Conservation (phyloP, 2,888 invertebrate genomes). For the Melanostoma mellinum region DNA sequence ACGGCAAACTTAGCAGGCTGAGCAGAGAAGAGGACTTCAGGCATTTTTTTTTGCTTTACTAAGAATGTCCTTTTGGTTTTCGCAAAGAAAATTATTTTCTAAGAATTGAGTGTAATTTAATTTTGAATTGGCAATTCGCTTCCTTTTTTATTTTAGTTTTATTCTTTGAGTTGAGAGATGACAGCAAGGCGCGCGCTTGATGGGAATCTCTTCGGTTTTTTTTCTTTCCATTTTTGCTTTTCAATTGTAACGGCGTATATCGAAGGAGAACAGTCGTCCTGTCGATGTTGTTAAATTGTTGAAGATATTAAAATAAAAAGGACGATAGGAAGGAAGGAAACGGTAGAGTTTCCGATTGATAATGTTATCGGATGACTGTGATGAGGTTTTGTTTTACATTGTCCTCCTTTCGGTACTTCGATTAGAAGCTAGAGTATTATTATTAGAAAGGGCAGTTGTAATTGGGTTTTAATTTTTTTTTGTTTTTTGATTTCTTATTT, state of each 20-base stretch:
- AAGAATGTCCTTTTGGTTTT: slow-evolving; percentile 48
- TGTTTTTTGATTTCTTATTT: slow-evolving; percentile 5
- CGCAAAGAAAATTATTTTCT: slow-evolving; percentile 33
- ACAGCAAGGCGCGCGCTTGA: slow-evolving; percentile 4
- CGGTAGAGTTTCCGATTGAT: slow-evolving; percentile 63
- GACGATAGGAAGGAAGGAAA: slow-evolving; percentile 59
- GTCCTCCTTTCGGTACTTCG: slow-evolving; percentile 10
- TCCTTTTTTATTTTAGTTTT: slow-evolving; percentile 9
- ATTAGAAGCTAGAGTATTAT: slow-evolving; percentile 16
- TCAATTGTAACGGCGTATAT: too few species aligned
- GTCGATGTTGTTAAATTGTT: slow-evolving; percentile 44
- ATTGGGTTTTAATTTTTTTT: slow-evolving; percentile 63
- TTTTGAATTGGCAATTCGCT: slow-evolving; percentile 70
- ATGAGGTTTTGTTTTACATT: slow-evolving; percentile 55
- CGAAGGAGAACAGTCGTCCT: too few species aligned
- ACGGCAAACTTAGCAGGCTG: slow-evolving; percentile 24
- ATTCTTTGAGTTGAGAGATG: slow-evolving; percentile 3
- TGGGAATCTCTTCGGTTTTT: slow-evolving; percentile 13
- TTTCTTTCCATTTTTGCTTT: too few species aligned
- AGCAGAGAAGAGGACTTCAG: slow-evolving; percentile 15
- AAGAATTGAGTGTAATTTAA: slow-evolving; percentile 68
- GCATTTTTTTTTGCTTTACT: slow-evolving; percentile 3
- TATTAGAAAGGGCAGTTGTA: slow-evolving; percentile 32
- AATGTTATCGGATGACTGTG: slow-evolving; percentile 44
- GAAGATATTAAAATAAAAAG: slow-evolving; percentile 54